A percentile compares a stretch with the other conserved stretches of the same genome.
Conservation (phyloP, 2,113 vertebrate genomes). For the Hyla sarda region DNA sequence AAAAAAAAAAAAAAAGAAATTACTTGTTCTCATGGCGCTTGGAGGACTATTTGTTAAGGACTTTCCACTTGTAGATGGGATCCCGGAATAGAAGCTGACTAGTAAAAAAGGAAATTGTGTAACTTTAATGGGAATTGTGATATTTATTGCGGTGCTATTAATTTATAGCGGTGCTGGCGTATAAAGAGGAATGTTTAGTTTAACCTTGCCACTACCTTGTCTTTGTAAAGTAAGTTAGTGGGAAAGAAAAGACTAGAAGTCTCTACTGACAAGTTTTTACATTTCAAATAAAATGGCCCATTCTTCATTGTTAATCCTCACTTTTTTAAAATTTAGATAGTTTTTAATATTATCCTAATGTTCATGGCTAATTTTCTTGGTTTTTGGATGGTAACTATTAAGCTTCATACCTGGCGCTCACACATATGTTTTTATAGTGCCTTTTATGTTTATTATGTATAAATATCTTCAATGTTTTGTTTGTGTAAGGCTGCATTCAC, state of each 20-base stretch:
- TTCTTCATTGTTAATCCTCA: too few relatives aligned
- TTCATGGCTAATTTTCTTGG: too few relatives aligned
- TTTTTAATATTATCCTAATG: too few relatives aligned
- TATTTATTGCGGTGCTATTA: constrained; percentile 40
- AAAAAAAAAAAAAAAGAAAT: constrained; percentile 19
- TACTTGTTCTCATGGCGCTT: constrained; percentile 21
- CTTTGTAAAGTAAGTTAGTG: constrained; percentile 27
- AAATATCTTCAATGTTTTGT: too few relatives aligned
- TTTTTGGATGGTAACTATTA: too few relatives aligned
- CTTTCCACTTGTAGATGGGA: constrained; percentile 30
- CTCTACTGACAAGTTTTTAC: not conserved
- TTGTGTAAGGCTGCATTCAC: too few relatives aligned
- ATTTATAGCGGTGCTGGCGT: constrained; percentile 23
- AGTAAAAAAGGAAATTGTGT: constrained; percentile 44
- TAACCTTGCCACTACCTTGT: constrained; percentile 24
- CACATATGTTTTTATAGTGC: too few relatives aligned
- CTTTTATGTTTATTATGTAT: too few relatives aligned
- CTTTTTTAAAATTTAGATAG: too few relatives aligned
- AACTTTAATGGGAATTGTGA: constrained; percentile 38
- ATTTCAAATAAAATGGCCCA: not conserved
- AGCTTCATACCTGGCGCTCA: too few relatives aligned
- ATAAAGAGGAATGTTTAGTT: constrained; percentile 29
- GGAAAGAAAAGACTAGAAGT: not conserved
- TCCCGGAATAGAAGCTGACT: constrained; percentile 13
- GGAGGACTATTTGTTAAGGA: constrained; percentile 23